phyloP scores from a whole-genome alignment of 2,888 invertebrate species.

The Apamea anceps region DNA sequence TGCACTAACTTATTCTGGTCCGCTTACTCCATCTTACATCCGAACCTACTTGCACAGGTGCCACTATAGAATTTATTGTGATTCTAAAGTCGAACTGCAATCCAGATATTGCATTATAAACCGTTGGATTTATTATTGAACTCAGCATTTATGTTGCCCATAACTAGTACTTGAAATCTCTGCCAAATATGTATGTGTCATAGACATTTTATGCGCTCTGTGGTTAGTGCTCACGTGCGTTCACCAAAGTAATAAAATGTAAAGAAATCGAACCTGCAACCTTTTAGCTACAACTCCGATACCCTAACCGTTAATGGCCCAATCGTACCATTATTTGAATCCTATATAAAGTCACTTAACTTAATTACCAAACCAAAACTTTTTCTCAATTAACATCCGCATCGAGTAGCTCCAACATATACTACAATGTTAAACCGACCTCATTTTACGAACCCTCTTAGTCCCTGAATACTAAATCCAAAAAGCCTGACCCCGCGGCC shows the following conservation, averaged over 20 bases:
- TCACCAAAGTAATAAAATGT: neutral
- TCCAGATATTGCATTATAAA: neutral
- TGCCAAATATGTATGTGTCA: neutral
- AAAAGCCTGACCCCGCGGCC: constrained; percentile 29
- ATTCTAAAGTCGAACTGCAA: neutral
- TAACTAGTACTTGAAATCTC: neutral
- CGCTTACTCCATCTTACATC: neutral
- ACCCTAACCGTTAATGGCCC: neutral
- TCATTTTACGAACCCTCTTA: constrained; percentile 35
- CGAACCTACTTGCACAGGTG: neutral
- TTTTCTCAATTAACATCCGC: neutral
- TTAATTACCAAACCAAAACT: constrained; percentile 10
- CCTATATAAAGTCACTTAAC: neutral
- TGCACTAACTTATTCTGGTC: neutral
- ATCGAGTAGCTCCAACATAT: constrained; percentile 8
- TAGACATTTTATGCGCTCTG: neutral
- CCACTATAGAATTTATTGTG: neutral
- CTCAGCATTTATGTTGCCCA: neutral
- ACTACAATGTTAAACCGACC: constrained; percentile 3
- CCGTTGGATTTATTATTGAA: constrained; percentile 8
- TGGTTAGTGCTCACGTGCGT: neutral
- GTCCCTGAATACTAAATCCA: constrained; percentile 42
- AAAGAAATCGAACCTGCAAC: neutral
- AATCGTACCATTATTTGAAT: neutral
- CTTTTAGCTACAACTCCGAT: neutral